These are phyloP conservation scores for Erythrocebus patas DNA, from an alignment of 2,113 vertebrate genomes.

Conservation along the genomic window DNA sequence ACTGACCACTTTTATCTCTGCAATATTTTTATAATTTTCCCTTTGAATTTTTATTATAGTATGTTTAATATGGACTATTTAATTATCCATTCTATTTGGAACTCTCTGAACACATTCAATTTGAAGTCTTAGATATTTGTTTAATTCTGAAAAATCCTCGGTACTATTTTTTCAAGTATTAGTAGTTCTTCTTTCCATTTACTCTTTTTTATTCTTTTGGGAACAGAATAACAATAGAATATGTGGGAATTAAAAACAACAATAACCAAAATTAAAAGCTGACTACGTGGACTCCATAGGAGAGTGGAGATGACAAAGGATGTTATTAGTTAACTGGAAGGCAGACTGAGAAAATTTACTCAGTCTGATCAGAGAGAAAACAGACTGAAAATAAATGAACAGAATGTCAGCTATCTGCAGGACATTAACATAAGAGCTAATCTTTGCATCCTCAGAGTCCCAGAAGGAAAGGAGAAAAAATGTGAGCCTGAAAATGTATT, in stretches of 20 bases:
- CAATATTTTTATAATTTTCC: neutral
- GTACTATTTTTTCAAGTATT: neutral
- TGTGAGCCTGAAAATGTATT: neutral
- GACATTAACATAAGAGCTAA: neutral
- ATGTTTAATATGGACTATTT: neutral
- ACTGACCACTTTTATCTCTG: neutral
- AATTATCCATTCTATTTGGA: neutral
- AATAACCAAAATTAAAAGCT: neutral
- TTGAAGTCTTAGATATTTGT: neutral
- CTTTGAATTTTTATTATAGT: neutral
- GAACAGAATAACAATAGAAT: neutral
- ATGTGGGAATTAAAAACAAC: neutral
- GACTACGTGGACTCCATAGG: neutral
- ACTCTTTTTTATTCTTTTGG: neutral
- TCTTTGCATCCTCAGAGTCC: neutral
- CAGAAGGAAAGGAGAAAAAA: neutral
- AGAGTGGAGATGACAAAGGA: neutral
- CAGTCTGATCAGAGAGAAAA: neutral
- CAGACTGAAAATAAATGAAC: neutral
- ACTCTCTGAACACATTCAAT: neutral
- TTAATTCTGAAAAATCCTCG: neutral
- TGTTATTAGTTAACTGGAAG: neutral
- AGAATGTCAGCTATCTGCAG: neutral
- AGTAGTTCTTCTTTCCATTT: neutral
- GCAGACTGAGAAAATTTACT: neutral